Percentiles rank a stretch among this genome's conserved stretches.
Conservation (phyloP, 2,113 vertebrate genomes). For the Macrotis lagotis region DNA sequence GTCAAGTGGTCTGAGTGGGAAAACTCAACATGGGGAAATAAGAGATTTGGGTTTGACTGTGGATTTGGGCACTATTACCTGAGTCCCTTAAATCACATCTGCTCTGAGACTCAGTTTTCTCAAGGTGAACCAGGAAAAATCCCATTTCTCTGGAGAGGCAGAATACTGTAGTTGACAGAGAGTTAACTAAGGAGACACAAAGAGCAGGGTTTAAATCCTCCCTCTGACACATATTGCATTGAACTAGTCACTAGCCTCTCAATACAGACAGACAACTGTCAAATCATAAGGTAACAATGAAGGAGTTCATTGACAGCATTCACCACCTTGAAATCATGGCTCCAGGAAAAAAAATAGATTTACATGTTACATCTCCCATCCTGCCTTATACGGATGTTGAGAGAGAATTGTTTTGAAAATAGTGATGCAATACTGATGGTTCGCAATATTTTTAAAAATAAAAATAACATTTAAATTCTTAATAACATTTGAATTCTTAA, state of each 20-base stretch:
- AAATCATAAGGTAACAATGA: neutral
- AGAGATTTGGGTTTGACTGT: neutral
- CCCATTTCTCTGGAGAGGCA: neutral
- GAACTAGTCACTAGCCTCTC: neutral
- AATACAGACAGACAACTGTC: neutral
- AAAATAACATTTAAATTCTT: neutral
- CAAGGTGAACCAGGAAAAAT: slow-evolving; percentile 32
- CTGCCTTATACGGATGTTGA: neutral
- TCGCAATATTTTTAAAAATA: slow-evolving; percentile 33
- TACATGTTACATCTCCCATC: neutral
- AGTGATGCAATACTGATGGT: neutral
- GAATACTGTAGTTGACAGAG: too few species aligned
- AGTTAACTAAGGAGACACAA: neutral
- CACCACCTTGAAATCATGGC: neutral
- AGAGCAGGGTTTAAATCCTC: neutral
- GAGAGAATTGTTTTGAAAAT: neutral
- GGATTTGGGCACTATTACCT: neutral
- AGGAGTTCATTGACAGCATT: neutral
- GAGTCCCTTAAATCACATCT: slow-evolving; percentile 13
- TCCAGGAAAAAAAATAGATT: neutral
- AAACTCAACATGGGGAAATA: neutral
- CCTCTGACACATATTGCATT: neutral
- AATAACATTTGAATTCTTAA: too few species aligned
- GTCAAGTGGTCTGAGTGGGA: neutral
- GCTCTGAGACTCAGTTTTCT: slow-evolving; percentile 41